phyloP scores from a whole-genome alignment of 2,888 invertebrate genomes.

The Trichopoda pennipes region DNA sequence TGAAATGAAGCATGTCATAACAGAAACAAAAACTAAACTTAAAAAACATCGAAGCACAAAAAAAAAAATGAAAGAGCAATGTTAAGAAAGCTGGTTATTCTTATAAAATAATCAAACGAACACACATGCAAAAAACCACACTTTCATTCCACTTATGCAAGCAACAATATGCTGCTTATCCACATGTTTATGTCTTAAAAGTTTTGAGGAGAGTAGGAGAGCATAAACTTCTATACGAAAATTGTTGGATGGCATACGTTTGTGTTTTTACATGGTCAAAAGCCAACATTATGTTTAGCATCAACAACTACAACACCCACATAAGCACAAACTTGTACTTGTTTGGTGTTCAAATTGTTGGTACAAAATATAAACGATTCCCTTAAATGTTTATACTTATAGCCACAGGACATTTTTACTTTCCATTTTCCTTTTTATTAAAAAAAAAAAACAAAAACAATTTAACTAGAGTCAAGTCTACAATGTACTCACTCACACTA shows the following conservation, averaged over 20 bases:
- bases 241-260: constrained; percentile 37
- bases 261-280: constrained; percentile 60
- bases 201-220: not conserved
- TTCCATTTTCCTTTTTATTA: constrained; percentile 59
- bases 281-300: constrained; percentile 66
- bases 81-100: constrained; percentile 55
- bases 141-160: constrained; percentile 4
- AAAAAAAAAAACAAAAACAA: constrained; percentile 55
- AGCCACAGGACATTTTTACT: constrained; percentile 72
- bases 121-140: constrained; percentile 4
- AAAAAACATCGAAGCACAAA: constrained; percentile 63
- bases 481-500: too few species aligned
- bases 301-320: constrained; percentile 59
- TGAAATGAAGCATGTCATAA: constrained; percentile 73
- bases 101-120: constrained; percentile 43
- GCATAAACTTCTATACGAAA: constrained; percentile 1
- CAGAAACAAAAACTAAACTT: constrained; percentile 36
- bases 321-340: constrained; percentile 69
- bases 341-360: constrained; percentile 20
- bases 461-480: constrained; percentile 17
- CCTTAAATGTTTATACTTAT: constrained; percentile 75
- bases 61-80: constrained; percentile 61
- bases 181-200: not conserved
- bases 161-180: constrained; percentile 56
- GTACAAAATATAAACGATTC: constrained; percentile 77